Percentiles rank a stretch among this genome's conserved stretches.
phyloP scores from a whole-genome alignment of 2,888 invertebrate species.

The Eugnorisma glareosa region DNA sequence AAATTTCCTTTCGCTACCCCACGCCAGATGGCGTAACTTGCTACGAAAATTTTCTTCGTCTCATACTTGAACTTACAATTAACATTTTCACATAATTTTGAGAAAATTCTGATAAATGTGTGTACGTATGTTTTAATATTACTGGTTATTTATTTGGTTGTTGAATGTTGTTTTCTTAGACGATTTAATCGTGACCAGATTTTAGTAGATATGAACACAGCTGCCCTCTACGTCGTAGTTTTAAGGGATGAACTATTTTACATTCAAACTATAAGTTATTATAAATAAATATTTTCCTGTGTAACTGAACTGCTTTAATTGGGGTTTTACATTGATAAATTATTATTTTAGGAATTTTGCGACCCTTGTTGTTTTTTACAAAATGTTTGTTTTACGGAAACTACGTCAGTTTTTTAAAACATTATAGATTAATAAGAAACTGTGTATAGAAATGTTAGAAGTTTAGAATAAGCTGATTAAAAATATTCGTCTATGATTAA shows the following conservation, averaged over 20 bases:
- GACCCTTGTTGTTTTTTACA: not conserved
- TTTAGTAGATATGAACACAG: not conserved
- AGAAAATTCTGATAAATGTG: not conserved
- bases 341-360: not conserved
- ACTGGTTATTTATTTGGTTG: not conserved
- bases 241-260: not conserved
- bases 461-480: not conserved
- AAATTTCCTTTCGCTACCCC: constrained; percentile 81
- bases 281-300: no score
- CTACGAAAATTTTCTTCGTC: constrained; percentile 62
- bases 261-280: not conserved
- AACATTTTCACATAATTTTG: not conserved
- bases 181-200: not conserved
- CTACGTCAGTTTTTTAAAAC: not conserved
- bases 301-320: not conserved
- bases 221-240: constrained; percentile 38
- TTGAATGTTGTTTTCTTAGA: not conserved
- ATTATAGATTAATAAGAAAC: not conserved
- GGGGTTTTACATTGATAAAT: not conserved
- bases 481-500: not conserved
- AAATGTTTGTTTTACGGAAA: not conserved
- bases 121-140: not conserved
- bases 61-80: constrained; percentile 5
- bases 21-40: constrained; percentile 83
- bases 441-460: not conserved